Base-by-base conservation (phyloP, 64 coral and sea anemone genomes). In the Platygyra sinensis region DNA sequence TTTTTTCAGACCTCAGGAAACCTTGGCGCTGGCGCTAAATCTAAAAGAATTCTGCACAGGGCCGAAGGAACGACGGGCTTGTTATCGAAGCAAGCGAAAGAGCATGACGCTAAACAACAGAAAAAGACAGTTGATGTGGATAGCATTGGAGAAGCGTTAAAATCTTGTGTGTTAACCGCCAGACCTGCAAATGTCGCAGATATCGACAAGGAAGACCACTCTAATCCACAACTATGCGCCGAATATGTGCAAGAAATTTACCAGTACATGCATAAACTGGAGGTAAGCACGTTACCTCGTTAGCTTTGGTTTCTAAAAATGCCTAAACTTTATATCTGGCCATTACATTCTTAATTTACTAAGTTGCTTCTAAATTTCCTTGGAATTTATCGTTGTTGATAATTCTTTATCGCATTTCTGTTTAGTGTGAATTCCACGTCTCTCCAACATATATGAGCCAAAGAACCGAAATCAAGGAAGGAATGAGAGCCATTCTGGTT, bases 221-320 rank as follows among this genome's bases (percentile, higher is more conserved):
- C 90, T 2, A 95, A 95, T 61, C 96, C 96, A 63, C 96, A 99
- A 60, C 81, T 99, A 28, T 99, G 96, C 80, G 76, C 96, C 6
- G 96, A 99, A 86, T 99, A 99, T 75, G 96, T 83, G 29, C 95
- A 95, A 24, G 96, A 99, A 27, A 99, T 99, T 24, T 95, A 93
- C 73, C 77, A 67, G 13, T 99, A 93, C 62, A 73, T 99, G 78
- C 90, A 88, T 82, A 79, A 79, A 88, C 73, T 95, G 39, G 96
- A 99, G 89, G 96, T 99, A 77, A 82, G 2, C 0, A 25, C 12
- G 65, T 27, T 27, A 29, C 25, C n/a, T n/a, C 65, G 5, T n/a
- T 69, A n/a, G 65, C 19, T 38, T 76, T 60, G 15, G 76, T 90
- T 28, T 57, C 49, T 30, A 19, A 33, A 52, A 73, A 52, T 73